Evolutionary conservation across 2,888 invertebrate species (phyloP), one percentile per base, ranked within the genome.

Genomic region (Patella caerulea): DNA sequence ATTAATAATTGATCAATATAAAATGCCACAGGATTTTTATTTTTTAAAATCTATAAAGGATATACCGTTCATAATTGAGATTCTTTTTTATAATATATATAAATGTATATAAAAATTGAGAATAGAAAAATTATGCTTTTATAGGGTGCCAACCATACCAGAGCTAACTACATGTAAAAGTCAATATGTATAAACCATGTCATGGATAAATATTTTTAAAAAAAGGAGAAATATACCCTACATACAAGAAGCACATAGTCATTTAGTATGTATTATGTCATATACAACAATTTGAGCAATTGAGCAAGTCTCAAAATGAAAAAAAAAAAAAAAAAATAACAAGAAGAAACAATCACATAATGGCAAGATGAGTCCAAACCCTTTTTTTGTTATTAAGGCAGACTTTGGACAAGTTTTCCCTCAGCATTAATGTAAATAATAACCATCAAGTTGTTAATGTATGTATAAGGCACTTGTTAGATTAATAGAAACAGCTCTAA

Each of bases 241-340:
- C 53, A 24, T 72, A 53, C 55, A 69, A 72, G 73, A n/a, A 56
- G 29, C 29, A 24, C 19, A 75, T 56, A 65, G 71, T 71, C 71
- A 75, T 70, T 70, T 75, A 70, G 55, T 71, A 70, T 53, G 65
- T 71, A 53, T 70, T 70, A 69, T 19, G 74, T 65, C 74, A 53
- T 71, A 71, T 71, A 75, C 70, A 75, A 55, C 69, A 70, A 75
- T 55, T 75, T 75, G 75, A 75, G 75, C 75, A 75, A 75, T 75
- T 75, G 75, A 75, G 75, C 75, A 75, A 75, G 70, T 71, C 71
- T 75, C 75, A 52, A 75, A 75, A 75, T 19, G 55, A 55, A 53
- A 73, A 29, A 73, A 29, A 55, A 53, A 73, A 29, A 73, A 29
- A 69, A 75, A 34, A 70, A 54, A 52, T 17, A 65, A 74, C 56